A percentile compares a stretch with the other conserved stretches of the same genome.
Conservation (phyloP, 2,797 vertebrate species). For the Argya squamiceps region DNA sequence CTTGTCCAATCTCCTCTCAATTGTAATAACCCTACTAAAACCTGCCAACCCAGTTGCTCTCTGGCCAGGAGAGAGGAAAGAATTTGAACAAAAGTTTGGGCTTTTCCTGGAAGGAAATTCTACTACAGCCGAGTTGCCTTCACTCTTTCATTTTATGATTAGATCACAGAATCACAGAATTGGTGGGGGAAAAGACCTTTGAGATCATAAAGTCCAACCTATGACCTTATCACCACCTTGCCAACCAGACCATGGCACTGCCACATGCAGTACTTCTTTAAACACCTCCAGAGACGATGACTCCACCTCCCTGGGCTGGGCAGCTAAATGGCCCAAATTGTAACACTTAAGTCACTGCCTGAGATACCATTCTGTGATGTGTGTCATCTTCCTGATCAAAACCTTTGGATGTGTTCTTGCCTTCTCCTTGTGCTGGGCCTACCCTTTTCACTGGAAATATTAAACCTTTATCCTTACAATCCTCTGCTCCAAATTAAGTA, state of each 20-base stretch:
- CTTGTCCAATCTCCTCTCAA: background rate
- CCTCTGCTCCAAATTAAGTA: background rate
- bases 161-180: background rate
- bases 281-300: background rate
- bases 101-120: background rate
- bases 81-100: background rate
- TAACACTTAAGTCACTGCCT: background rate
- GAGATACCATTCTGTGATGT: background rate
- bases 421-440: background rate
- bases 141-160: background rate
- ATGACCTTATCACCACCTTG: background rate
- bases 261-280: background rate
- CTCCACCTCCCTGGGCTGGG: background rate
- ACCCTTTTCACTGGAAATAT: background rate
- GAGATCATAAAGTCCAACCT: background rate
- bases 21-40: background rate
- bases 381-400: background rate
- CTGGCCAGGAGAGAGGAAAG: background rate
- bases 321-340: background rate
- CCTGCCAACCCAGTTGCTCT: background rate
- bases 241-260: background rate
- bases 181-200: background rate
- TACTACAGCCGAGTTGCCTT: background rate
- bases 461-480: background rate
- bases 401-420: background rate